phyloP scores from a whole-genome alignment of 2,888 invertebrate genomes.

The Steinernema scapterisci region DNA sequence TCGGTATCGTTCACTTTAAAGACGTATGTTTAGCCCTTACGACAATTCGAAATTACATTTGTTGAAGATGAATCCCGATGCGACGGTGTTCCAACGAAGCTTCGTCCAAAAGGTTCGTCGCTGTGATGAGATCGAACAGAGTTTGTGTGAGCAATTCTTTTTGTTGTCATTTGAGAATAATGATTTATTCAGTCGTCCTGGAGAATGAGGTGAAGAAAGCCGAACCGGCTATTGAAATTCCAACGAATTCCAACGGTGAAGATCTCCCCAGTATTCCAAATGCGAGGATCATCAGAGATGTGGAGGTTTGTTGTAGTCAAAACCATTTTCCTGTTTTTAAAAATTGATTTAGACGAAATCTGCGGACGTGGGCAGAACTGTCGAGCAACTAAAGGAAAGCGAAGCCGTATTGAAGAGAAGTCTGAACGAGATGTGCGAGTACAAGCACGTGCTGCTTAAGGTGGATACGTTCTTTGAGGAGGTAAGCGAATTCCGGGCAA shows the following conservation, averaged over 20 bases:
- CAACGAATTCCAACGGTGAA: conserved; percentile 76
- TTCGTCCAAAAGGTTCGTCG: conserved; percentile 96
- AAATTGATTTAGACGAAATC: conserved; percentile 58
- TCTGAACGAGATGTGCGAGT: conserved; percentile 61
- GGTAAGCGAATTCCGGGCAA: conserved; percentile 37
- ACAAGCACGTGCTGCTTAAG: conserved; percentile 62
- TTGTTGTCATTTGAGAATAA: background rate
- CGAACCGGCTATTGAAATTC: conserved; percentile 68
- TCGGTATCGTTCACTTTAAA: conserved; percentile 65
- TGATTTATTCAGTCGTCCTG: conserved; percentile 74
- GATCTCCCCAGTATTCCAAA: conserved; percentile 83
- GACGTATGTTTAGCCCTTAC: conserved; percentile 50
- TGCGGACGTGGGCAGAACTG: conserved; percentile 48
- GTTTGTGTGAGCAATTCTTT: conserved; percentile 58
- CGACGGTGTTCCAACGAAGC: conserved; percentile 96
- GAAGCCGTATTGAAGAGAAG: conserved; percentile 61
- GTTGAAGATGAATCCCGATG: conserved; percentile 88
- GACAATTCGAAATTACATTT: background rate
- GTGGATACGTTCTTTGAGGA: conserved; percentile 63
- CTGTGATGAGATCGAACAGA: conserved; percentile 87
- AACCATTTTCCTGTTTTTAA: conserved; percentile 49
- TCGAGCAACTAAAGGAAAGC: conserved; percentile 56
- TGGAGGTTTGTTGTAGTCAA: conserved; percentile 76
- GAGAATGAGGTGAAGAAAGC: conserved; percentile 93
- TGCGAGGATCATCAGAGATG: conserved; percentile 92